Percentiles rank a stretch among this genome's conserved stretches.
phyloP scores from a whole-genome alignment of 2,797 vertebrate species.

The Triplophysa bombifrons region DNA sequence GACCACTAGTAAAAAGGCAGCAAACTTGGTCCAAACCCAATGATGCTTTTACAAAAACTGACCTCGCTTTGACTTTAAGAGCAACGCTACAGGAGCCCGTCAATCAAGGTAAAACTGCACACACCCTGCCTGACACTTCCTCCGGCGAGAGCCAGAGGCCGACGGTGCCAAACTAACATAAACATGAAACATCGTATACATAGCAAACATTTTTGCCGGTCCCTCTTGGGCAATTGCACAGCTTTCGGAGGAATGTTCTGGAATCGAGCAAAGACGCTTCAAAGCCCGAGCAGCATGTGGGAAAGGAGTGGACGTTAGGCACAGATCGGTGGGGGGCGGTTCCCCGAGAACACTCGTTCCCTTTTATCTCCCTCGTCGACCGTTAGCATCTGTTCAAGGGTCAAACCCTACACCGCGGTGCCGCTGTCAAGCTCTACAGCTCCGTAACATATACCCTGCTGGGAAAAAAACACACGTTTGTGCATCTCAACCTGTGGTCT shows the following conservation, averaged over 20 bases:
- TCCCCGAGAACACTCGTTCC: constrained; percentile 16
- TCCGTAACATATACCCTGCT: constrained; percentile 71
- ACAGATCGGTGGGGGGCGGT: constrained; percentile 16
- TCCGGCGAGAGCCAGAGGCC: constrained; percentile 25
- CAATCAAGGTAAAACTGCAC: constrained; percentile 49
- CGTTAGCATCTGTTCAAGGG: constrained; percentile 25
- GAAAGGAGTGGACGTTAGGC: constrained; percentile 40
- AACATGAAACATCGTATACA: constrained; percentile 47
- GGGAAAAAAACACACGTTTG: constrained; percentile 70
- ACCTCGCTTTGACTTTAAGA: constrained; percentile 44
- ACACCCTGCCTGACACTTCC: constrained; percentile 40
- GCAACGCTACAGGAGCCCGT: constrained; percentile 43
- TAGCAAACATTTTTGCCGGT: constrained; percentile 41
- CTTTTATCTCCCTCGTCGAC: constrained; percentile 42
- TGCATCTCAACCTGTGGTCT: constrained; percentile 68
- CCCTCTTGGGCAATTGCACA: constrained; percentile 41
- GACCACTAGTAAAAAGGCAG: constrained; percentile 29
- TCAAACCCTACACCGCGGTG: constrained; percentile 64
- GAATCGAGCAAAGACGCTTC: constrained; percentile 47
- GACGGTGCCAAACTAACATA: constrained; percentile 52
- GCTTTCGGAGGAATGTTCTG: constrained; percentile 48
- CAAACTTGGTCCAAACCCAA: constrained; percentile 25
- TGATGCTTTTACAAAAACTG: constrained; percentile 40
- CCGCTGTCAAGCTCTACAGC: constrained; percentile 74
- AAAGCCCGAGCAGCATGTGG: constrained; percentile 45